Evolutionary conservation across 2,797 vertebrate genomes (phyloP).

Genomic region (Ceyx erithaca): DNA sequence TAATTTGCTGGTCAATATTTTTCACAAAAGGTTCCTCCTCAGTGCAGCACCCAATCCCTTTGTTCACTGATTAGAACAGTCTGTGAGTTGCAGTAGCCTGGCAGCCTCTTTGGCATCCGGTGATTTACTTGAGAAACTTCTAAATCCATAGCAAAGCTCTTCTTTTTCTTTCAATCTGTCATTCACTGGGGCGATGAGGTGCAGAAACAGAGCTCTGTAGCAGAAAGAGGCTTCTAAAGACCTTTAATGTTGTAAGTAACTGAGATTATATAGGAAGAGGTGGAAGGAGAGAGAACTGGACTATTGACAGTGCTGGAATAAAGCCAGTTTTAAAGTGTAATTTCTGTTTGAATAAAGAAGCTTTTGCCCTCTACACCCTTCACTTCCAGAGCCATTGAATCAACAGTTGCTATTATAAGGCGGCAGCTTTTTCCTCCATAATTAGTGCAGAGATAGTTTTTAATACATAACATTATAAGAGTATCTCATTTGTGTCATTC

Average conservation of each 20-base stretch:
- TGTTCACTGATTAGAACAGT: not conserved
- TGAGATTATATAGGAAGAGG: slow-evolving; percentile 19
- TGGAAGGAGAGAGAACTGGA: not conserved
- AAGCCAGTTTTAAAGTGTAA: slow-evolving; percentile 9
- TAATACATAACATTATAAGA: not conserved
- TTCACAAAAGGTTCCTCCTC: slow-evolving; percentile 24
- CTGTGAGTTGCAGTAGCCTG: not conserved
- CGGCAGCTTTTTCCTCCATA: not conserved
- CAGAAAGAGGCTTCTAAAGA: slow-evolving; percentile 44
- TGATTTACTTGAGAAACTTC: slow-evolving; percentile 43
- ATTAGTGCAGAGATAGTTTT: not conserved
- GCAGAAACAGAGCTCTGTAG: not conserved
- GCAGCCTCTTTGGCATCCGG: slow-evolving; percentile 32
- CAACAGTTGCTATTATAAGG: not conserved
- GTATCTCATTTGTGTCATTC: not conserved
- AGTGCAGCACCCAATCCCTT: not conserved
- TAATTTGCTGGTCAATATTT: slow-evolving; percentile 63
- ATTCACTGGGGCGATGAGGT: slow-evolving; percentile 15
- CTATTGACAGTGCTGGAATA: not conserved
- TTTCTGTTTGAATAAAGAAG: slow-evolving; percentile 34
- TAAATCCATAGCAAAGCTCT: slow-evolving; percentile 32
- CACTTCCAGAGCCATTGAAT: not conserved
- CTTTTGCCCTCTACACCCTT: not conserved
- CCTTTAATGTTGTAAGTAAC: slow-evolving; percentile 52
- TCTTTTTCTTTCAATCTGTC: slow-evolving; percentile 39